Conservation (phyloP, 2,113 vertebrate genomes). For the Oncorhynchus clarkii region DNA sequence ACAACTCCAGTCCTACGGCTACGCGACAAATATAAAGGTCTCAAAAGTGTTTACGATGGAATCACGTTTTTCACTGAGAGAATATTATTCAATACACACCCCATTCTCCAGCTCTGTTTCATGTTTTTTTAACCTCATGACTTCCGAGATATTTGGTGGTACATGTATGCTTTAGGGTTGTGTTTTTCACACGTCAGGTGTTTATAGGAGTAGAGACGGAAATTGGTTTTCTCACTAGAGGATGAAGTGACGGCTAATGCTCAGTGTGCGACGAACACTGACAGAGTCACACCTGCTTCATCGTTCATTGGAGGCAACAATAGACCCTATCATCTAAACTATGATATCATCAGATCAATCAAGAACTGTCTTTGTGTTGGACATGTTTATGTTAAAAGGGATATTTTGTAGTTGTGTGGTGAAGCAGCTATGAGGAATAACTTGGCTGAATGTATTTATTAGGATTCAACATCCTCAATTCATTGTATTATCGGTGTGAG, state of each 20-base stretch:
- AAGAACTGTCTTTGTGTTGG: background rate
- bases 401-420: too few relatives aligned
- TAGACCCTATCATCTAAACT: too few relatives aligned
- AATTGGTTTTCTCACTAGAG: background rate
- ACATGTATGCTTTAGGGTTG: background rate
- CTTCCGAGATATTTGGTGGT: background rate
- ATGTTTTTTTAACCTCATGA: background rate
- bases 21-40: background rate
- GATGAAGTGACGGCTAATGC: background rate
- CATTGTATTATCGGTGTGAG: too few relatives aligned
- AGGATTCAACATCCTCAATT: too few relatives aligned
- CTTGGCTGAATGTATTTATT: too few relatives aligned
- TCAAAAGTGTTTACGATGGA: background rate
- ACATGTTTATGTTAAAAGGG: too few relatives aligned
- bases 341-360: background rate
- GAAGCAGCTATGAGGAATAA: too few relatives aligned
- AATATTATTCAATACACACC: background rate
- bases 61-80: background rate
- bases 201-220: background rate
- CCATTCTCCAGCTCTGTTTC: background rate
- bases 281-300: background rate
- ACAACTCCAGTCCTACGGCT: background rate
- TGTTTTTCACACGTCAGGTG: slow-evolving; percentile 4
- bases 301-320: too few relatives aligned
- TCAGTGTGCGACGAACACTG: background rate